Evolutionary conservation across 2,797 vertebrate genomes (phyloP), one percentile per base, ranked within the genome.

Genomic region (Meda fulgida): DNA sequence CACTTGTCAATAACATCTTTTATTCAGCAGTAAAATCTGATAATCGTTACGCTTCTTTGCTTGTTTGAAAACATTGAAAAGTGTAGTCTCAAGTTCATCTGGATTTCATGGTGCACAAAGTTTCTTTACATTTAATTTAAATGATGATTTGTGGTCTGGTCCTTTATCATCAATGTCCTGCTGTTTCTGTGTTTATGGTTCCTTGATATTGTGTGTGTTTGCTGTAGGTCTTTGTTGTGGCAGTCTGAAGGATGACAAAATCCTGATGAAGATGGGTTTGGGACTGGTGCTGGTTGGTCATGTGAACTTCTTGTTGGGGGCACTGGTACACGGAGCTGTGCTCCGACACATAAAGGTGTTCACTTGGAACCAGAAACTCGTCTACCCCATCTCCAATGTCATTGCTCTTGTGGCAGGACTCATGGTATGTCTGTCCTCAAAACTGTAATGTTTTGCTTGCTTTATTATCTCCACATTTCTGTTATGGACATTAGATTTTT

Each of bases 231-330:
- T 96, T 84, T 96, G 94, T 82, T 94, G 94, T 88, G 95, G 92
- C 86, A 93, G 83, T 91, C 95, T 96, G n/a, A 94, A 95, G 72
- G 94, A 96, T 90, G 91, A 90, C 90, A 96, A 96, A 89, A 88
- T 94, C 91, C 93, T 99, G 88, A 98, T 98, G 98, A 99, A 97
- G 92, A 96, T 96, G 0, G 98, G 98, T 7, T 94, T 99, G 90
- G 94, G 95, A 58, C 91, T 97, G 92, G 96, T 98, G 72, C 94
- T 99, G 65, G 91, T 96, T 26, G 97, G 98, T 9, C 98, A 99
- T 34, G 89, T 98, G 83, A 97, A 95, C 93, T 98, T 99, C 90
- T 91, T 99, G 53, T 87, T 94, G 0, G 95, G 95, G 0, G 94
- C 96, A 0, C 92, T 98, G 5, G 93, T 97, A 36, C 97, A 97